Evolutionary conservation across 1,140 invertebrate species (phyloP), one percentile per base, ranked within the genome.

Genomic region (Pogonus chalceus): DNA sequence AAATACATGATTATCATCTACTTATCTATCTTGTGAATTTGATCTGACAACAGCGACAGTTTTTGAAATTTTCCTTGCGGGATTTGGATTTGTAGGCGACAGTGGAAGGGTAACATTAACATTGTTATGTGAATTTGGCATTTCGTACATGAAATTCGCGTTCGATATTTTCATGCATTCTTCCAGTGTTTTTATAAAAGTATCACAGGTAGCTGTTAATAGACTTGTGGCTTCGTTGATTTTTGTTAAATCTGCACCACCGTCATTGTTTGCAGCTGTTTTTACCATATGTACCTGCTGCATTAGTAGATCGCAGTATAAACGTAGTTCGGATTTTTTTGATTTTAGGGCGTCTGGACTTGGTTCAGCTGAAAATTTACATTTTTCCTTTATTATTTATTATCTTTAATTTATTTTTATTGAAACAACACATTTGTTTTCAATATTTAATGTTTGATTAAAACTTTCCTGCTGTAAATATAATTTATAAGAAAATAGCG

Each of bases 291-390:
- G 85, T 9, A 89, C 84, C 72, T 89, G 87, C 69, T 90, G 87
- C 84, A 89, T 89, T 51, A 90, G 70, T 16, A 90, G 71, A 71
- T 89, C 87, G 77, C 86, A 88, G 65, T 89, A 90, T 14, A 89
- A 69, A 56, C 85, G 71, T 37, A 90, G 69, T 70, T 90, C 87
- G 39, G 85, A 87, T 63, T 86, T 86, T 67, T 89, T 90, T 24
- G 80, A 74, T 68, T 79, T 82, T n/a, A 85, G 60, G 35, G 71
- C 63, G 66, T 84, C 76, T 16, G 71, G 70, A 62, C 65, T 74
- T 46, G 61, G 56, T 20, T 68, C 65, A 53, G 43, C 62, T 65
- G 43, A 23, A 63, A 63, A 10, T n/a, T n/a, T n/a, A n/a, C n/a
- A n/a, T n/a, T n/a, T n/a, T n/a, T n/a, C n/a, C n/a, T n/a, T n/a